Evolutionary conservation across 1,140 invertebrate genomes (phyloP).

Genomic region (Elysia chlorotica): DNA sequence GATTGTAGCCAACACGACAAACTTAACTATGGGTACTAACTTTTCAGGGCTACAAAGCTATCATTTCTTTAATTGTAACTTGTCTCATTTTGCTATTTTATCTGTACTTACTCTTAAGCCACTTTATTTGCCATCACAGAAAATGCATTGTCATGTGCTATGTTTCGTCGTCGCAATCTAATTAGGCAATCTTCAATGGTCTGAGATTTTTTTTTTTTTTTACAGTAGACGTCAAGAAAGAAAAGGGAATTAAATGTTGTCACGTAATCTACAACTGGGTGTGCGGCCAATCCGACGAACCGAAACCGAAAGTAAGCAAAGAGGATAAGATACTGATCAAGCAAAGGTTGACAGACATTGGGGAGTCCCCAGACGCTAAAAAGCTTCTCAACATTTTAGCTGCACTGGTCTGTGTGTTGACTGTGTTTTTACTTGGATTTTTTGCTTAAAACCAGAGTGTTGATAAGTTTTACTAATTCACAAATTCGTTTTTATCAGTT

Average conservation of each 20-base stretch:
- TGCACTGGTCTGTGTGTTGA: conserved; percentile 22
- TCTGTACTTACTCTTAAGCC: background rate
- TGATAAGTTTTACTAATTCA: too few species aligned
- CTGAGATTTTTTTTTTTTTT: background rate
- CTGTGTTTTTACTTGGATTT: conserved; percentile 41
- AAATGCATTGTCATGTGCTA: too few species aligned
- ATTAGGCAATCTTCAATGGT: background rate
- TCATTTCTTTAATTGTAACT: background rate
- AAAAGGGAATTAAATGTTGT: background rate
- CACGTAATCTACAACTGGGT: conserved; percentile 36
- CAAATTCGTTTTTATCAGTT: too few species aligned
- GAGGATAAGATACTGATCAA: conserved; percentile 30
- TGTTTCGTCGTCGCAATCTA: background rate
- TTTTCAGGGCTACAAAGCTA: too few species aligned
- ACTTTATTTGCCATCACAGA: background rate
- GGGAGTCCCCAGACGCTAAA: conserved; percentile 25
- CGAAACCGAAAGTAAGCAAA: conserved; percentile 28
- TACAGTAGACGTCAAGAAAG: background rate
- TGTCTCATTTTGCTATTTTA: background rate
- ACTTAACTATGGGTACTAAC: too few species aligned
- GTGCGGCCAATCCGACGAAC: conserved; percentile 34
- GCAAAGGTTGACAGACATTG: conserved; percentile 38
- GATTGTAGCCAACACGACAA: too few species aligned
- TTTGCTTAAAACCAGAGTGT: conserved; percentile 30
- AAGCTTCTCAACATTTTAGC: conserved; percentile 33